These are phyloP conservation scores for Brachypalpus laphriformis DNA, from an alignment of 2,888 invertebrate species.

Conservation along the genomic window DNA sequence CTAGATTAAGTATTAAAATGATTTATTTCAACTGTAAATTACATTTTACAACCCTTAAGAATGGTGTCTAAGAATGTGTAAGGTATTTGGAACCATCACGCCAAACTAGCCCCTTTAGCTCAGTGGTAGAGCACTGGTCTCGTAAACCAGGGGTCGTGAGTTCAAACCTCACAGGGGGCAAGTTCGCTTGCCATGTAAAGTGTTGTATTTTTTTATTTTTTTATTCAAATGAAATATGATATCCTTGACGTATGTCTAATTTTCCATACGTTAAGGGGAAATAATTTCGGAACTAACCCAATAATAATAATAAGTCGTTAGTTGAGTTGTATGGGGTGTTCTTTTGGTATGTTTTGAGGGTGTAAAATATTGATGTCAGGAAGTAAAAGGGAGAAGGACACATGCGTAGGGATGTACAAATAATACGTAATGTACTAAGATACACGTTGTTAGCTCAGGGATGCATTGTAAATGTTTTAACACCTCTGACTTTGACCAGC, in stretches of 20 bases:
- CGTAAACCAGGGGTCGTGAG: constrained; percentile 81
- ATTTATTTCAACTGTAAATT: background rate
- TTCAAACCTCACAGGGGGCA: constrained; percentile 81
- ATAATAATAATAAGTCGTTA: too few species aligned
- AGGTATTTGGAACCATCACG: constrained; percentile 57
- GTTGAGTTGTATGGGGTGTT: too few species aligned
- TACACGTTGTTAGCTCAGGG: too few species aligned
- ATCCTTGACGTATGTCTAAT: background rate
- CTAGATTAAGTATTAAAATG: background rate
- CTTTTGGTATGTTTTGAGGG: too few species aligned
- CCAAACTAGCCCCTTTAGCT: constrained; percentile 78
- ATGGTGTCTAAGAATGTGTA: constrained; percentile 40
- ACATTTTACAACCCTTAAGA: constrained; percentile 43
- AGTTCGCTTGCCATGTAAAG: background rate
- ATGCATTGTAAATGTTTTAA: too few species aligned
- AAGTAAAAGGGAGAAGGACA: too few species aligned
- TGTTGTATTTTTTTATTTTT: constrained; percentile 10
- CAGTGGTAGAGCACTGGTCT: constrained; percentile 81
- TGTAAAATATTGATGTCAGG: too few species aligned
- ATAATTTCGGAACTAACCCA: too few species aligned
- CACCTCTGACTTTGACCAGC: too few species aligned
- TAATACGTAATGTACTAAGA: too few species aligned
- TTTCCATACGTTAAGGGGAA: background rate
- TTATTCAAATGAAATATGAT: background rate
- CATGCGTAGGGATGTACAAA: too few species aligned